Evolutionary conservation across 2,113 vertebrate genomes (phyloP).

Genomic region (Antechinus flavipes): DNA sequence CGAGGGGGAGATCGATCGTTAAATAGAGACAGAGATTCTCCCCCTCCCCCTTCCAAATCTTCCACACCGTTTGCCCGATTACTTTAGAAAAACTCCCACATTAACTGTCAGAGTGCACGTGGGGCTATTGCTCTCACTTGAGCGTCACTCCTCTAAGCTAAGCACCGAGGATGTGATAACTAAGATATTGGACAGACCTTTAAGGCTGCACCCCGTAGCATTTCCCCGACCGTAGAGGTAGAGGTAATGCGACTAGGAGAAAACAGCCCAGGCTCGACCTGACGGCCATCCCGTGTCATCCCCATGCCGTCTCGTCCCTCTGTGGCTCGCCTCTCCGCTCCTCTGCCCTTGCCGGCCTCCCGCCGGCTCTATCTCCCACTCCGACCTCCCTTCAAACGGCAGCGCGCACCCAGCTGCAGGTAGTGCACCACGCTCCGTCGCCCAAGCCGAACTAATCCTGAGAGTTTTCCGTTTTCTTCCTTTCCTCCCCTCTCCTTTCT

Average conservation of each 20-base stretch:
- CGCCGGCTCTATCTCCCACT: not conserved
- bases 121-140: conserved; percentile 47
- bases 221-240: not conserved
- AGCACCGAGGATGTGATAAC: not conserved
- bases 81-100: conserved; percentile 68
- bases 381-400: not conserved
- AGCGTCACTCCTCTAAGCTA: not conserved
- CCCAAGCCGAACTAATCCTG: not conserved
- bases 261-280: not conserved
- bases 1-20: not conserved
- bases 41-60: not conserved
- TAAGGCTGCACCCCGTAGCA: not conserved
- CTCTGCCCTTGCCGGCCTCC: conserved; percentile 39
- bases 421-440: not conserved
- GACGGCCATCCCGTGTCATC: not conserved
- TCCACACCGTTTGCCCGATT: conserved; percentile 1
- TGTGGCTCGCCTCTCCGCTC: not conserved
- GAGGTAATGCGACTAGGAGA: not conserved
- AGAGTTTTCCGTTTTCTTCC: not conserved
- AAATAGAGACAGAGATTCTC: no score
- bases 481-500: not conserved
- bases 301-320: accelerated
- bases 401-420: not conserved
- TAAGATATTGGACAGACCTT: not conserved
- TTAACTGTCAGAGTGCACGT: conserved; percentile 52